phyloP scores from a whole-genome alignment of 2,797 vertebrate genomes.

The Nothura maculosa region DNA sequence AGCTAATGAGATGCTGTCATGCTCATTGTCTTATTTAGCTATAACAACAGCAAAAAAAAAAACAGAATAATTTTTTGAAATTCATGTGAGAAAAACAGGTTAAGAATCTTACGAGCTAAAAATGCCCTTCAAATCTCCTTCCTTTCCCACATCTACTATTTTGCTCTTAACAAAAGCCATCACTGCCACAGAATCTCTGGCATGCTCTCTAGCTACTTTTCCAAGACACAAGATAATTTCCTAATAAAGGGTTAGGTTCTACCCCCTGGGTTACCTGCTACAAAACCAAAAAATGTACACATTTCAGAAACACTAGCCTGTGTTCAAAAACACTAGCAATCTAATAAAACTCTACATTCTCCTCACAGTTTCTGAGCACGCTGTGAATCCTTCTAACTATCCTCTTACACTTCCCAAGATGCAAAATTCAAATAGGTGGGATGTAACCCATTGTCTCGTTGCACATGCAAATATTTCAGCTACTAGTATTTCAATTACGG shows the following conservation, averaged over 20 bases:
- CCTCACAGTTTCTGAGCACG: not conserved
- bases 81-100: conserved; percentile 27
- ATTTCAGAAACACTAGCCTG: not conserved
- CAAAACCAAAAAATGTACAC: not conserved
- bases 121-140: conserved; percentile 23
- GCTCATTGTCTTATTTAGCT: not conserved
- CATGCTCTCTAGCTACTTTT: conserved; percentile 9
- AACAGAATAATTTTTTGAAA: conserved; percentile 49
- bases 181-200: not conserved
- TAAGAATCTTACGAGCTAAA: not conserved
- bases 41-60: not conserved
- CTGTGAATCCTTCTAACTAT: not conserved
- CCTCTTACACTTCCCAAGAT: not conserved
- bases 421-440: not conserved
- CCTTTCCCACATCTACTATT: conserved; percentile 14
- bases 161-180: conserved; percentile 25
- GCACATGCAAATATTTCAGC: not conserved
- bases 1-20: conserved; percentile 3
- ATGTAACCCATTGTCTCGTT: not conserved
- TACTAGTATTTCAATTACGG: not conserved
- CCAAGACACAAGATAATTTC: not conserved
- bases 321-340: not conserved
- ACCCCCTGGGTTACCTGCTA: not conserved
- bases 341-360: not conserved
- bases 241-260: not conserved